Base-by-base conservation (phyloP, 2,113 vertebrate species). In the Chamaea fasciata region DNA sequence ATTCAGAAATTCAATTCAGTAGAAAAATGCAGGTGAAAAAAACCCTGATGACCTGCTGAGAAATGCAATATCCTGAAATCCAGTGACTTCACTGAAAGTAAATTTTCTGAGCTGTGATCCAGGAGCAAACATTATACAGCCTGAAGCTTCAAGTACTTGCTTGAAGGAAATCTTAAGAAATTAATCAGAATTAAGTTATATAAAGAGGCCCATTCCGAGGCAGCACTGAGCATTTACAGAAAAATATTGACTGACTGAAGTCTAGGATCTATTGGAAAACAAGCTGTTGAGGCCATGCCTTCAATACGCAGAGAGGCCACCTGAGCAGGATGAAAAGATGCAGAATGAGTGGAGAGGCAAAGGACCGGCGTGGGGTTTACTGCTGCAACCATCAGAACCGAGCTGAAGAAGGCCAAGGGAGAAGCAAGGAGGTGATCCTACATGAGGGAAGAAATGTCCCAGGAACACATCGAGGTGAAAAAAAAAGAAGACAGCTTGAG, bases 351-450 rank as follows among this genome's bases (percentile, higher is more conserved):
- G 50, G 28, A 64, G 13, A 52, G 37, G 26, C 22, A n/a, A 57
- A 62, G 35, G 35, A 64, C 17, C 39, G 13, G 20, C 0, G 0
- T 13, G 44, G 37, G 2, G 5, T 76, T 92, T 76, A 10, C 16
- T 46, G 26, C 22, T 68, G 59, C 3, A 4, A 18, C 26, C 19
- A 33, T 11, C 28, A 65, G 35, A 50, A 79, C 10, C 0, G 0
- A 49, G 10, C 17, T 75, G 57, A 76, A 28, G n/a, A 78, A 82
- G 8, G 6, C 4, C 3, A 10, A 47, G 28, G 37, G 19, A 69
- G n/a, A 63, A 88, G 26, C 28, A 73, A 74, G 17, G 3, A 75
- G 8, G 3, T 13, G 33, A 17, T 46, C 21, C 15, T 60, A 2
- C 0, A 0, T 15, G 27, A 64, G 13, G 10, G 23, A 89, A 39